A percentile compares a stretch with the other conserved stretches of the same genome.
These are phyloP conservation scores for Masticophis lateralis DNA, from an alignment of 2,797 vertebrate species.

Conservation along the genomic window DNA sequence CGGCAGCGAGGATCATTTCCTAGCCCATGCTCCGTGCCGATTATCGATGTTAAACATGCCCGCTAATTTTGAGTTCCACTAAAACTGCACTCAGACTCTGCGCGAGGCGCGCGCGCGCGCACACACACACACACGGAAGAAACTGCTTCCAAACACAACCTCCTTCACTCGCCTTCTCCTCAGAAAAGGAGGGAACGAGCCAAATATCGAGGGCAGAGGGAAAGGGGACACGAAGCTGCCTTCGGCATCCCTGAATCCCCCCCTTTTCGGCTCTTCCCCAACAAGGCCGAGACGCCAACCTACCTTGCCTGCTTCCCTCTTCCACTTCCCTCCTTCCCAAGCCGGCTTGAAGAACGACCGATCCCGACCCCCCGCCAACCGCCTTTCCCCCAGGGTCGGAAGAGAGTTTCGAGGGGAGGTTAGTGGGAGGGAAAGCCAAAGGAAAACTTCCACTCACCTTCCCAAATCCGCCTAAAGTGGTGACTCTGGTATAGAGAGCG, in stretches of 20 bases:
- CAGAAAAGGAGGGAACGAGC: background rate
- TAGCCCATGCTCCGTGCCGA: conserved; percentile 79
- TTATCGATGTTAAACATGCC: conserved; percentile 93
- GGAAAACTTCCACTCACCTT: conserved; percentile 96
- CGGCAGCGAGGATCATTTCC: conserved; percentile 75
- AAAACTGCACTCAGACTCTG: conserved; percentile 83
- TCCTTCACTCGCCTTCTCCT: conserved; percentile 18
- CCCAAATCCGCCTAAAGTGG: conserved; percentile 97
- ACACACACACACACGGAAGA: conserved; percentile 39
- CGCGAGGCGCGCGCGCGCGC: background rate
- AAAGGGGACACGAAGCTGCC: conserved; percentile 12
- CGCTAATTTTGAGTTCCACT: conserved; percentile 95
- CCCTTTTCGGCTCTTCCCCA: conserved; percentile 65
- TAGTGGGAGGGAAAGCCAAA: conserved; percentile 77
- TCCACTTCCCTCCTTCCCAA: conserved; percentile 60
- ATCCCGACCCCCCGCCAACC: conserved; percentile 62
- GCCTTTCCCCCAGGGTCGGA: conserved; percentile 65
- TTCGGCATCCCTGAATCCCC: conserved; percentile 56
- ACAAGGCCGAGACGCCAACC: conserved; percentile 70
- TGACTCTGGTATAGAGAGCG: conserved; percentile 97
- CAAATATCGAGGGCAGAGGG: conserved; percentile 19
- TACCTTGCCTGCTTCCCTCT: conserved; percentile 67
- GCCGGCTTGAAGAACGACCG: conserved; percentile 60
- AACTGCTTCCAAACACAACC: conserved; percentile 38
- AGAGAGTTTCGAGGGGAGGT: conserved; percentile 74